Percentiles rank a stretch among this genome's conserved stretches.
These are phyloP conservation scores for Rutilus rutilus DNA, from an alignment of 2,113 vertebrate species.

Conservation along the genomic window DNA sequence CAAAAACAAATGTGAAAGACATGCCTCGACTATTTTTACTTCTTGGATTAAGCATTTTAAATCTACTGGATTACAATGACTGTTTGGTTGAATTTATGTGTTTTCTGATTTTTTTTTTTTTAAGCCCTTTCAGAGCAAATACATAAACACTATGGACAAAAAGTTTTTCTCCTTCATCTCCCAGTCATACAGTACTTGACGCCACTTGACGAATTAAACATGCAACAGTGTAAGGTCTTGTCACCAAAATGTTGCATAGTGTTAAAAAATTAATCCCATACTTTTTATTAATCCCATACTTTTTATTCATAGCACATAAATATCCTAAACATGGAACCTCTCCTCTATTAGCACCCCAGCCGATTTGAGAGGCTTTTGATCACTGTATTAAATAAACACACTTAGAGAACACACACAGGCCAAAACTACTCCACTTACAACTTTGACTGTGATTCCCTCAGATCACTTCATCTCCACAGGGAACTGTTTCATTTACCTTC, in stretches of 20 bases:
- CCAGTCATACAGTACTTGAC: neutral
- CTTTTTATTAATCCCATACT: neutral
- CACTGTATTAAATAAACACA: constrained; percentile 59
- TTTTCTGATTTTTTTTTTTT: too few species aligned
- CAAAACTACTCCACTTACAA: constrained; percentile 30
- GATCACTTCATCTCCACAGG: constrained; percentile 14
- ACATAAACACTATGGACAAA: too few species aligned
- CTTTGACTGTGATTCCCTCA: constrained; percentile 23
- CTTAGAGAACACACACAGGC: constrained; percentile 53
- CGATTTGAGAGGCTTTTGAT: constrained; percentile 2
- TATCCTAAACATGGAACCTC: neutral
- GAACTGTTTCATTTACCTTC: constrained; percentile 15
- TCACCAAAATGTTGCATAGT: neutral
- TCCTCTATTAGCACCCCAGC: neutral
- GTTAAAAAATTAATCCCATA: neutral
- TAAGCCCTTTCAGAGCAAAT: too few species aligned
- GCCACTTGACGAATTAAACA: neutral
- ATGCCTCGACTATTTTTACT: neutral
- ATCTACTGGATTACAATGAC: neutral
- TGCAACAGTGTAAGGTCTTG: neutral
- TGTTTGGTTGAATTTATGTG: neutral
- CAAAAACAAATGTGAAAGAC: neutral
- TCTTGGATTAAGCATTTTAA: neutral
- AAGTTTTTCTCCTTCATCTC: neutral
- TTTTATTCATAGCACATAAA: neutral